These are phyloP conservation scores for Sinhomidia bicolor DNA, from an alignment of 2,888 invertebrate species.

Conservation along the genomic window DNA sequence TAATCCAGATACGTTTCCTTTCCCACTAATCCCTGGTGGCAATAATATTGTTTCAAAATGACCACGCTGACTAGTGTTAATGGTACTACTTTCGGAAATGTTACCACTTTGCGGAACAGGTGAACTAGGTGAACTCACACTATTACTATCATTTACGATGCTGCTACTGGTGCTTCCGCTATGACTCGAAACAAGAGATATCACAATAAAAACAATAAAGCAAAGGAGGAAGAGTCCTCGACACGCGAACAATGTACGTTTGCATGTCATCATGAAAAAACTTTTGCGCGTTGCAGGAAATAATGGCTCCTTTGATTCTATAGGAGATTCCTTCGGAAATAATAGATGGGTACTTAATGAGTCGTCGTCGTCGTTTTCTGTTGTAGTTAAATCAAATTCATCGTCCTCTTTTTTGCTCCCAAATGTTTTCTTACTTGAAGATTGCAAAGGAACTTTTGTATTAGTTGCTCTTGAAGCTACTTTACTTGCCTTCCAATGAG, in stretches of 20 bases:
- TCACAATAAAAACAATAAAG: constrained; percentile 22
- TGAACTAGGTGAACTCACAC: not conserved
- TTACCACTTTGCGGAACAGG: not conserved
- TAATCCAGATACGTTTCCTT: not conserved
- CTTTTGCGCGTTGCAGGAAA: constrained; percentile 35
- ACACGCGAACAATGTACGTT: constrained; percentile 41
- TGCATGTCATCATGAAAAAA: constrained; percentile 40
- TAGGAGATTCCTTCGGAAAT: constrained; percentile 50
- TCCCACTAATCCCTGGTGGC: not conserved
- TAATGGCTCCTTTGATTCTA: not conserved
- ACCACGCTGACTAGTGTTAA: not conserved
- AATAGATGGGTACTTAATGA: constrained; percentile 1
- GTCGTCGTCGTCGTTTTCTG: constrained; percentile 18
- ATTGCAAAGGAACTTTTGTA: not conserved
- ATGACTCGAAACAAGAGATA: constrained; percentile 44
- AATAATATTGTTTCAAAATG: not conserved
- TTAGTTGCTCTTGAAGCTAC: not conserved
- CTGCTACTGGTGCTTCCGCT: not conserved
- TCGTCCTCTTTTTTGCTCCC: too few relatives aligned
- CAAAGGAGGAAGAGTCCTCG: constrained; percentile 49
- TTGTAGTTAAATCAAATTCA: not conserved
- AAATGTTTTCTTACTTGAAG: not conserved
- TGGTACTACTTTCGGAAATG: not conserved
- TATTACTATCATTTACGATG: not conserved
- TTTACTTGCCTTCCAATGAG: constrained; percentile 14